Conservation (phyloP, 2,888 invertebrate species). For the Dexiosoma caninum region DNA sequence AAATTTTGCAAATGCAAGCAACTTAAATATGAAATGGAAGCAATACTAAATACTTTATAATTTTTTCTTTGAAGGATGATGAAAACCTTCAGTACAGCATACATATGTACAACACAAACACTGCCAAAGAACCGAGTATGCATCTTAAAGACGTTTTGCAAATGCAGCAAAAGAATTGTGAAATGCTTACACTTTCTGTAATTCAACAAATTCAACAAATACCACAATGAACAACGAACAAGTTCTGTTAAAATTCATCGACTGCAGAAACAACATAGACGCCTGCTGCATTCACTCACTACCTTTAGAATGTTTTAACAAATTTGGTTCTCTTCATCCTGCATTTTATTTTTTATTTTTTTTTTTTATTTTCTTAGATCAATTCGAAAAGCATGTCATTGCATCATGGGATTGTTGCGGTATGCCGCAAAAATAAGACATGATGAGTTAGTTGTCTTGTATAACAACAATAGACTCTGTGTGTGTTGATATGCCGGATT, state of each 20-base stretch:
- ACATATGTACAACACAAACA: not conserved
- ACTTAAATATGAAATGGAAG: constrained; percentile 53
- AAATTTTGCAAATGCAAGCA: constrained; percentile 63
- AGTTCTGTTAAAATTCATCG: constrained; percentile 27
- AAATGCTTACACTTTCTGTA: constrained; percentile 23
- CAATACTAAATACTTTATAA: constrained; percentile 48
- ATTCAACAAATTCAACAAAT: constrained; percentile 36
- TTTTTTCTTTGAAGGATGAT: not conserved
- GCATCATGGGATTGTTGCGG: constrained; percentile 50
- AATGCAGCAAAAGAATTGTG: constrained; percentile 55
- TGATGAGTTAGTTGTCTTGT: constrained; percentile 48
- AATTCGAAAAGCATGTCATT: constrained; percentile 62
- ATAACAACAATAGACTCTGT: not conserved
- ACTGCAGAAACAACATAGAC: constrained; percentile 17
- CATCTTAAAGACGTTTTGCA: constrained; percentile 49
- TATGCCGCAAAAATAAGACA: constrained; percentile 51
- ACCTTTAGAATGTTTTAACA: constrained; percentile 21
- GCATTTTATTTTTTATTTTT: constrained; percentile 24
- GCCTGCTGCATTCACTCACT: not conserved
- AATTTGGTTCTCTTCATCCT: not conserved
- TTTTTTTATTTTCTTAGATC: constrained; percentile 30
- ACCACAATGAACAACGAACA: constrained; percentile 27
- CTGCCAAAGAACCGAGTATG: not conserved
- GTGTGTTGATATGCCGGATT: not conserved
- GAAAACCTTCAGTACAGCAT: not conserved